Percentiles rank a stretch among this genome's conserved stretches.
phyloP scores from a whole-genome alignment of 2,888 invertebrate genomes.

The Kryphioiulus occultus region DNA sequence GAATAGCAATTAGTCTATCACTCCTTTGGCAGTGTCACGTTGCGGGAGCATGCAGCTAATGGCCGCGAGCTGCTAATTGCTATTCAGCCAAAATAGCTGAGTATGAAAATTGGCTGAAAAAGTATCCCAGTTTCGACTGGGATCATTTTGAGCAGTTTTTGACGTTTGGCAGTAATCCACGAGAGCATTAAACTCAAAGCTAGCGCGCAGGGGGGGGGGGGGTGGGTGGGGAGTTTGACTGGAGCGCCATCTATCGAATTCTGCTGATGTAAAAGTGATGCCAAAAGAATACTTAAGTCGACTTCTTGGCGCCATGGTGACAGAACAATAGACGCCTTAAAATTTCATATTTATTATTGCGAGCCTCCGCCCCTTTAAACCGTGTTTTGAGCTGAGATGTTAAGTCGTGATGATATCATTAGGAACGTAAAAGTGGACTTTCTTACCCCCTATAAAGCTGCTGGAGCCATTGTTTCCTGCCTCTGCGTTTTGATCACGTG shows the following conservation, averaged over 20 bases:
- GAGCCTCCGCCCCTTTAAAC: neutral
- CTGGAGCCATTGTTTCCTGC: neutral
- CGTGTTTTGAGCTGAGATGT: neutral
- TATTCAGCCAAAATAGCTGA: neutral
- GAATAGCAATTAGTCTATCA: neutral
- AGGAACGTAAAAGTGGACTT: neutral
- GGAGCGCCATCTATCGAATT: neutral
- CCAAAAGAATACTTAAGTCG: neutral
- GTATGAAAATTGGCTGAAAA: neutral
- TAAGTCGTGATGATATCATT: slow-evolving; percentile 28
- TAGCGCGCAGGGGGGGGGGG: too few relatives aligned
- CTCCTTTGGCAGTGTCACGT: neutral
- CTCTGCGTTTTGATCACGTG: neutral
- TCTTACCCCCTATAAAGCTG: neutral
- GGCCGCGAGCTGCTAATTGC: neutral
- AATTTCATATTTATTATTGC: neutral
- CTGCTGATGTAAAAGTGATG: neutral
- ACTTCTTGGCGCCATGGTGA: neutral
- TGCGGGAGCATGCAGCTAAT: neutral
- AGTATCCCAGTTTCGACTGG: neutral
- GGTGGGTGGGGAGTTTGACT: too few relatives aligned
- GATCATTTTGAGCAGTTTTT: neutral
- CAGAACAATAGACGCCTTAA: neutral
- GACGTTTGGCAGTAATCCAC: neutral
- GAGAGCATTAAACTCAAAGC: neutral